Base-by-base conservation (phyloP, 2,888 invertebrate genomes). In the Lepidocyrtinus sp. region DNA sequence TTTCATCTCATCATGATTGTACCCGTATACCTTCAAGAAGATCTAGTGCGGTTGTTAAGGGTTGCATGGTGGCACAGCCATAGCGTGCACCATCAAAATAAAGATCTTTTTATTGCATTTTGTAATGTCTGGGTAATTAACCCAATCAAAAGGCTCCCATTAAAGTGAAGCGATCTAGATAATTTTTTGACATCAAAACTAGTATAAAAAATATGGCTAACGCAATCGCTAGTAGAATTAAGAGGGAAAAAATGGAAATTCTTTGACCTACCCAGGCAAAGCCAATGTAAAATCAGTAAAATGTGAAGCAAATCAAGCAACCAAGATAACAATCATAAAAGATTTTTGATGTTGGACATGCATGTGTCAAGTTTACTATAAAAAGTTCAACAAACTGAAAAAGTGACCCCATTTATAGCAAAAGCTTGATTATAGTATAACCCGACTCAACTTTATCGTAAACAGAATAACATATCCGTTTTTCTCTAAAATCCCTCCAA, bases 291-390 rank as follows among this genome's bases (percentile, higher is more conserved):
- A 65, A 65, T 36, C 15, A 65, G 45, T 21, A 45, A 2, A 36
- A 27, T 17, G n/a, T 12, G 0, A 19, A 19, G 17, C 9, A 26
- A 1, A 17, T 12, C 36, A 36, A n/a, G 17, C 19, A 24, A 9
- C 22, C n/a, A 63, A 27, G 1, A 62, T 26, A 22, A 21, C 62
- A 2, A 1, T 62, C 15, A 12, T 22, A 61, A 15, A 67, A n/a
- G n/a, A n/a, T n/a, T n/a, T n/a, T n/a, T n/a, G n/a, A n/a, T n/a
- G n/a, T n/a, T n/a, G n/a, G n/a, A n/a, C n/a, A n/a, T n/a, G n/a
- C n/a, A n/a, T n/a, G n/a, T 67, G 67, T 67, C 67, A 67, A 67
- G 67, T 67, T 67, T 67, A 67, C 21, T 15, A 67, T 67, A 67
- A 45, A 67, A 67, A 67, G 2, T n/a, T n/a, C n/a, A n/a, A n/a